Percentiles rank a stretch among this genome's conserved stretches.
phyloP scores from a whole-genome alignment of 2,113 vertebrate genomes.

The Cettia cetti region DNA sequence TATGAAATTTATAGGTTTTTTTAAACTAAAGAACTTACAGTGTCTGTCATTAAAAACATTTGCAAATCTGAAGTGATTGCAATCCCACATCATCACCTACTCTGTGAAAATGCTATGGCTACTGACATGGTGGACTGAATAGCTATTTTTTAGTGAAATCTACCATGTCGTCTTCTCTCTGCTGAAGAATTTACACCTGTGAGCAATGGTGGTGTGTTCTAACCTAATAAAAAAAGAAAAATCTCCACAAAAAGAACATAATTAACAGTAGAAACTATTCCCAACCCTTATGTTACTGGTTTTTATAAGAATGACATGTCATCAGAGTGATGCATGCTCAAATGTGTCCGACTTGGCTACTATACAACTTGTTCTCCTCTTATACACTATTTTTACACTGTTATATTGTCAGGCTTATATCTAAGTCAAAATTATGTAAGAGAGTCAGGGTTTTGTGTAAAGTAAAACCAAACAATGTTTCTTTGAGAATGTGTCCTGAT shows the following conservation, averaged over 20 bases:
- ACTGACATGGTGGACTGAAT: background rate
- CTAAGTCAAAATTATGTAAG: background rate
- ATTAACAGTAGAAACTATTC: background rate
- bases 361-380: background rate
- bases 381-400: background rate
- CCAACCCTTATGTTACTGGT: background rate
- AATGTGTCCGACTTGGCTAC: background rate
- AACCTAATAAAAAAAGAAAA: background rate
- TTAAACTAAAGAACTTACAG: background rate
- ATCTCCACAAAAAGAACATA: background rate
- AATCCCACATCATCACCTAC: background rate
- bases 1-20: background rate
- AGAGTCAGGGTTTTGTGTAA: background rate
- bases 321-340: background rate
- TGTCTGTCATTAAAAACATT: background rate
- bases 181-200: background rate
- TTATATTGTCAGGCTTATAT: background rate
- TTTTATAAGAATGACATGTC: background rate
- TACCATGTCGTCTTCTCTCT: background rate
- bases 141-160: background rate
- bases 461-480: background rate
- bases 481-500: background rate
- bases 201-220: background rate
- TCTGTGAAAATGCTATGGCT: background rate
- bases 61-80: background rate